Conservation (phyloP, 2,888 invertebrate species). For the Drosophila gaucha region DNA sequence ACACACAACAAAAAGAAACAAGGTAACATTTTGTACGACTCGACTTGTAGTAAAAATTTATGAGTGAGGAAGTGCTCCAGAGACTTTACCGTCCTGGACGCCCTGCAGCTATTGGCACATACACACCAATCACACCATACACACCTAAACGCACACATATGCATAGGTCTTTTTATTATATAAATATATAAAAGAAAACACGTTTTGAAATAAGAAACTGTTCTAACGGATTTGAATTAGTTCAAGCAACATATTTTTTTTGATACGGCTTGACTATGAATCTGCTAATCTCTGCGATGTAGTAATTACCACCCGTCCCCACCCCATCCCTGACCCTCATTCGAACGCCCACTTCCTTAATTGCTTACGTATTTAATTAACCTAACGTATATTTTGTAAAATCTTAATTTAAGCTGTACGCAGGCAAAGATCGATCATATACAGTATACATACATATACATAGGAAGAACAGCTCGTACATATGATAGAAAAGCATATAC, state of each 20-base stretch:
- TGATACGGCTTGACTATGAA: constrained; percentile 30
- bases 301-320: constrained; percentile 33
- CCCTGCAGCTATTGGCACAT: constrained; percentile 12
- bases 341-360: constrained; percentile 1
- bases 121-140: background rate
- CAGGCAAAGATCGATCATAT: constrained; percentile 38
- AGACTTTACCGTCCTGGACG: constrained; percentile 9
- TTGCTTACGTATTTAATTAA: constrained; percentile 20
- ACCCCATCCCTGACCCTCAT: background rate
- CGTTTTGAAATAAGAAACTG: constrained; percentile 33
- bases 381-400: constrained; percentile 44
- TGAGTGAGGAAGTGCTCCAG: constrained; percentile 46
- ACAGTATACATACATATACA: constrained; percentile 50
- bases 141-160: constrained; percentile 5
- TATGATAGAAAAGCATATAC: constrained; percentile 24
- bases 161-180: constrained; percentile 17
- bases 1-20: constrained; percentile 5
- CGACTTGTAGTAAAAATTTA: constrained; percentile 57
- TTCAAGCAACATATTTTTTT: constrained; percentile 23
- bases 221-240: constrained; percentile 26
- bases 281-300: constrained; percentile 51
- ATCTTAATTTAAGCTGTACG: constrained; percentile 35
- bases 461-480: constrained; percentile 50
- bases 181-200: constrained; percentile 15
- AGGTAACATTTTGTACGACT: constrained; percentile 33